Percentiles rank a stretch among this genome's conserved stretches.
Conservation (phyloP, 2,888 invertebrate species). For the Agriotes lineatus region DNA sequence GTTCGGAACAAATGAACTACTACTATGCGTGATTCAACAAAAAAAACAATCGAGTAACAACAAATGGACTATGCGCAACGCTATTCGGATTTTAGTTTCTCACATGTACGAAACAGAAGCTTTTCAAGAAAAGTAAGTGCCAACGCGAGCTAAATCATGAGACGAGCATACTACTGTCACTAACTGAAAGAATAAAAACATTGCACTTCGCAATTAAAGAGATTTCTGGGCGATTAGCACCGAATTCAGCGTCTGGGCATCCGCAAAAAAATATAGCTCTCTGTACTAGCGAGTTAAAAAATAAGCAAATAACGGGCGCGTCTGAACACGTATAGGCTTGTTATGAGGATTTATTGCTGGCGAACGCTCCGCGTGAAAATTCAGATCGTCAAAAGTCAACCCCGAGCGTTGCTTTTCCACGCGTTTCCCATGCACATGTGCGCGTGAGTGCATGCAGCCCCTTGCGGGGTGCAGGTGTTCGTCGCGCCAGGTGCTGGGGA, state of each 20-base stretch:
- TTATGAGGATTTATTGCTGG: not conserved
- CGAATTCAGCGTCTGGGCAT: constrained; percentile 32
- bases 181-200: constrained; percentile 38
- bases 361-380: not conserved
- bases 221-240: constrained; percentile 44
- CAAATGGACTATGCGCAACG: no score
- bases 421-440: not conserved
- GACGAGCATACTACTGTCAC: constrained; percentile 9
- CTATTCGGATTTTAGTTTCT: no score
- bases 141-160: constrained; percentile 42
- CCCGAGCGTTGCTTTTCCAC: not conserved
- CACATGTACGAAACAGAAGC: no score
- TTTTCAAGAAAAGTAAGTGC: no score
- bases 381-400: not conserved
- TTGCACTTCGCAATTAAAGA: constrained; percentile 43
- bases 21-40: no score
- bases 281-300: not conserved
- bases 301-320: no score
- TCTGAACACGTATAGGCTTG: no score
- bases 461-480: constrained; percentile 11
- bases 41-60: not conserved
- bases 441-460: not conserved
- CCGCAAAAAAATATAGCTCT: not conserved
- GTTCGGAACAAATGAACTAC: not conserved
- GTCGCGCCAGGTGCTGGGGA: constrained; percentile 3